Conservation (phyloP, 2,113 vertebrate genomes). For the Promerops cafer region DNA sequence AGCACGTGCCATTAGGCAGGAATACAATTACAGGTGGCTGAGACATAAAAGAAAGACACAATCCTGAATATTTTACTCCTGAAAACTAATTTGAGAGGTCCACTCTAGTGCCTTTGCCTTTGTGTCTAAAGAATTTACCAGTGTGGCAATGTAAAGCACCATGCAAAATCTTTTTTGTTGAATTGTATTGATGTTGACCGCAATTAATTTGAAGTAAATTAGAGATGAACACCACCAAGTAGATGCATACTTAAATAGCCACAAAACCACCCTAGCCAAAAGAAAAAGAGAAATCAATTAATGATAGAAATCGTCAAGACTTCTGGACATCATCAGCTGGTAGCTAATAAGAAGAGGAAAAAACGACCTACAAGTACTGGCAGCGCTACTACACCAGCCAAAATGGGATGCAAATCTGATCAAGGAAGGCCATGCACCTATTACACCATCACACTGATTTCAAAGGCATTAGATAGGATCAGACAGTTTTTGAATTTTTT, state of each 20-base stretch:
- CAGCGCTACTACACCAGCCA: neutral
- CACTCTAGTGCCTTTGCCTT: neutral
- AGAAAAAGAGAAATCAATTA: neutral
- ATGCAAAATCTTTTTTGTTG: neutral
- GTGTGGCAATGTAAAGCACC: neutral
- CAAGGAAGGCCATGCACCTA: neutral
- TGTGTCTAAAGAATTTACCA: neutral
- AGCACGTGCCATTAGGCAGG: neutral
- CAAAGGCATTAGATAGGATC: neutral
- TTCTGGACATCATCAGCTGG: neutral
- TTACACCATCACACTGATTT: neutral
- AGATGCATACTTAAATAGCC: neutral
- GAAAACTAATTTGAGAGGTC: neutral
- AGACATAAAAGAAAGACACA: neutral
- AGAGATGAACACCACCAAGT: neutral
- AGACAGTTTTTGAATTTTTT: neutral
- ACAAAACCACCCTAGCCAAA: neutral
- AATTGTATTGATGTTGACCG: neutral
- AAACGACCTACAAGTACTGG: neutral
- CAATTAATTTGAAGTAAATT: neutral
- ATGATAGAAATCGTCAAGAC: neutral
- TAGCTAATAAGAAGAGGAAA: neutral
- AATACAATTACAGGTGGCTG: neutral
- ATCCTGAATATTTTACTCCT: neutral
- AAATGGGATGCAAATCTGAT: neutral